phyloP scores from a whole-genome alignment of 1,140 invertebrate species.

The Leptonema lineaticorne region DNA sequence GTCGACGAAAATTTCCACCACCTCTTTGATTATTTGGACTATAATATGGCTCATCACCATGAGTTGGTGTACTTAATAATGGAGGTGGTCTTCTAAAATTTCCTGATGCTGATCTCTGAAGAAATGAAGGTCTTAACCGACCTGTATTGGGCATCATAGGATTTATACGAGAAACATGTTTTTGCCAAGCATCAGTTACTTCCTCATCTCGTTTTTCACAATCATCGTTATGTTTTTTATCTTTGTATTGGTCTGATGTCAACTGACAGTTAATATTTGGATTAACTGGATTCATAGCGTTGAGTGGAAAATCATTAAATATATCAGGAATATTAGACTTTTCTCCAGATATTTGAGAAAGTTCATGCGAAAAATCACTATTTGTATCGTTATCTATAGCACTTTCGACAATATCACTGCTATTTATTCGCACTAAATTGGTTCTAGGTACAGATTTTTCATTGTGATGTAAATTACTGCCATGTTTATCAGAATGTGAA shows the following conservation, averaged over 20 bases:
- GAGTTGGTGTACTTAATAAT: neutral
- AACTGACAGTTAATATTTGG: conserved; percentile 13
- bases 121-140: neutral
- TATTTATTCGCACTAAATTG: conserved; percentile 27
- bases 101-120: neutral
- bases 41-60: neutral
- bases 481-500: neutral
- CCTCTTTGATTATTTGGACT: neutral
- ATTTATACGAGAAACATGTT: conserved; percentile 13
- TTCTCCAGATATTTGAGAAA: neutral
- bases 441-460: conserved; percentile 1
- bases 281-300: conserved; percentile 36
- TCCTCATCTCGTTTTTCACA: conserved; percentile 23
- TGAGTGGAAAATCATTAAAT: conserved; percentile 21
- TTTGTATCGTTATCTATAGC: neutral
- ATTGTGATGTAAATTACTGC: neutral
- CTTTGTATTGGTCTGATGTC: neutral
- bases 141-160: conserved; percentile 23
- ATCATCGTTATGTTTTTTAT: conserved; percentile 5
- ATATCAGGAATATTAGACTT: conserved; percentile 23
- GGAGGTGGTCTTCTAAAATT: conserved; percentile 19
- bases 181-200: conserved; percentile 14
- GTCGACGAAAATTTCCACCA: conserved; percentile 20
- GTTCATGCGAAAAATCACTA: neutral
- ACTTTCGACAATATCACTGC: conserved; percentile 6